These are phyloP conservation scores for Pempheris klunzingeri DNA, from an alignment of 2,797 vertebrate genomes.

Conservation along the genomic window DNA sequence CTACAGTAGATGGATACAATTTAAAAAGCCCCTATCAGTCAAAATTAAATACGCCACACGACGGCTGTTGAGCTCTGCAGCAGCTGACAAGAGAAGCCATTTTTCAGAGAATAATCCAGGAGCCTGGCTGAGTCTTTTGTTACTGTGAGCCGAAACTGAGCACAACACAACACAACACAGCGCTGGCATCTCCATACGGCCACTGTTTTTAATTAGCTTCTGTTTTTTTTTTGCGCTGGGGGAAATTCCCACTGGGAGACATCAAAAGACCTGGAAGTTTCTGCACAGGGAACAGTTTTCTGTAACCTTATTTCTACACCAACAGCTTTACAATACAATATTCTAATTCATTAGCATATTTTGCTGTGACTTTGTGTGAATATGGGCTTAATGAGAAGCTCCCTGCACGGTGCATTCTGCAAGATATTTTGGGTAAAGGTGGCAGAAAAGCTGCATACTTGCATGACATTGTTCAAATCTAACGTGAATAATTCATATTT, in stretches of 20 bases:
- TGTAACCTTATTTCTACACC: slow-evolving; percentile 31
- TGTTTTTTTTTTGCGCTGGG: slow-evolving; percentile 46
- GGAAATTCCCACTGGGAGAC: slow-evolving; percentile 51
- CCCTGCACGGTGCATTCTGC: background rate
- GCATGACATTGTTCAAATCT: background rate
- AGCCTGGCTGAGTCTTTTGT: slow-evolving; percentile 33
- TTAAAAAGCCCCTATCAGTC: slow-evolving; percentile 52
- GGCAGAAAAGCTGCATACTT: background rate
- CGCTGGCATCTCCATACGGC: slow-evolving; percentile 32
- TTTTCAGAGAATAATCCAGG: slow-evolving; percentile 45
- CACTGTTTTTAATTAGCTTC: slow-evolving; percentile 62
- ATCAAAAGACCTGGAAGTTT: slow-evolving; percentile 59
- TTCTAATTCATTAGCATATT: slow-evolving; percentile 3
- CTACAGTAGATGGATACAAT: slow-evolving; percentile 21
- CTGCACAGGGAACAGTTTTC: slow-evolving; percentile 44
- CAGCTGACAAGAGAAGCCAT: slow-evolving; percentile 33
- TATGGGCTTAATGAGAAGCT: background rate
- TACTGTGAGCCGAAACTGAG: slow-evolving; percentile 22
- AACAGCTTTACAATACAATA: slow-evolving; percentile 26
- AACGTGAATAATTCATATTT: background rate
- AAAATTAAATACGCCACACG: slow-evolving; percentile 40
- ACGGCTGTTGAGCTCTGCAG: slow-evolving; percentile 39
- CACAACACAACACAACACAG: slow-evolving; percentile 31
- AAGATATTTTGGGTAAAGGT: background rate
- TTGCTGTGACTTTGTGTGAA: background rate